A percentile compares a stretch with the other conserved stretches of the same genome.
These are phyloP conservation scores for Trochalopteron elliotii DNA, from an alignment of 2,113 vertebrate genomes.

Conservation along the genomic window DNA sequence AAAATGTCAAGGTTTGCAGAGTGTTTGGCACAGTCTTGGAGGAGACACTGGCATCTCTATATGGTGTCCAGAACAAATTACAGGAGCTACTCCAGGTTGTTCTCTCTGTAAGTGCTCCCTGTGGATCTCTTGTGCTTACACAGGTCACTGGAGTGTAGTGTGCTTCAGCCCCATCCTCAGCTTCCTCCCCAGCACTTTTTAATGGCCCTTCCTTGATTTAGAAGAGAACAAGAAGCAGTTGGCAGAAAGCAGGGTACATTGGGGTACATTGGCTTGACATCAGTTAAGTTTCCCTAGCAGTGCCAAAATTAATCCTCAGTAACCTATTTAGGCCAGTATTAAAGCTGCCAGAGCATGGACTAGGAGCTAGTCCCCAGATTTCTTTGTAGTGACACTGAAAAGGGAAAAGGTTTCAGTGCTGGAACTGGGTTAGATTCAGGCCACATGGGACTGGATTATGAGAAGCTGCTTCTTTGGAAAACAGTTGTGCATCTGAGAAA, in stretches of 20 bases:
- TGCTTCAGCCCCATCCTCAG: not conserved
- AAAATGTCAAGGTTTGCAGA: not conserved
- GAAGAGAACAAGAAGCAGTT: constrained; percentile 8
- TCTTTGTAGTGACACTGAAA: not conserved
- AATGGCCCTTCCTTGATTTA: not conserved
- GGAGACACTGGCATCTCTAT: not conserved
- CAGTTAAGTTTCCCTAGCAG: not conserved
- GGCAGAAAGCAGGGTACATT: not conserved
- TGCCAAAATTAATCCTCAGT: constrained; percentile 19
- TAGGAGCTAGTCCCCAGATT: not conserved
- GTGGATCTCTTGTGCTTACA: not conserved
- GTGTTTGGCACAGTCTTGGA: not conserved
- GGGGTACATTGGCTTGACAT: constrained; percentile 8
- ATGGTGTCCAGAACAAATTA: not conserved
- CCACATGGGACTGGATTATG: not conserved
- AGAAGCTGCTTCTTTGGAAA: constrained; percentile 17
- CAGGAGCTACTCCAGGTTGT: not conserved
- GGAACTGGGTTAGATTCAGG: not conserved
- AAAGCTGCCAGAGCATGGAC: not conserved
- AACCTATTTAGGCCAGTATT: constrained; percentile 8
- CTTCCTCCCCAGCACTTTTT: not conserved
- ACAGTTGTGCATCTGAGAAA: not conserved
- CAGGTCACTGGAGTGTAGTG: not conserved
- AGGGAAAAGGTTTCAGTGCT: not conserved
- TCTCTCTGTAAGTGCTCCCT: not conserved